Evolutionary conservation across 2,797 vertebrate species (phyloP).

Genomic region (Dendrocincla tyrannina): DNA sequence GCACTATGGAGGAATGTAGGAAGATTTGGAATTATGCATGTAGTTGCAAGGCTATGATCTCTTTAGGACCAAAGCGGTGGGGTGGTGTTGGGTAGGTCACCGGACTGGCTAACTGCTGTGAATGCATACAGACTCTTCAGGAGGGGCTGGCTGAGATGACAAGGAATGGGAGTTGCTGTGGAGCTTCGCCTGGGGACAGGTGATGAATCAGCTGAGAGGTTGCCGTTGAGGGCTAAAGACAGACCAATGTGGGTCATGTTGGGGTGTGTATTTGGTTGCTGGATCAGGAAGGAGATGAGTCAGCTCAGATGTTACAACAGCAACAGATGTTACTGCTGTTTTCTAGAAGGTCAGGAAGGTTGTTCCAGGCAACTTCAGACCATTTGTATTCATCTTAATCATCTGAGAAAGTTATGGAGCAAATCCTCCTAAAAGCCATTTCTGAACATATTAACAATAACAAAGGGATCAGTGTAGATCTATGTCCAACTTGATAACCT

Average conservation of each 20-base stretch:
- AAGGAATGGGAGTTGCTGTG: background rate
- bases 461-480: background rate
- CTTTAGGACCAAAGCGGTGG: background rate
- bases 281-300: background rate
- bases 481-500: background rate
- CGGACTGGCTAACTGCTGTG: background rate
- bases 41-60: background rate
- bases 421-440: background rate
- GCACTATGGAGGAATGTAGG: background rate
- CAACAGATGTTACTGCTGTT: background rate
- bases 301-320: too few species aligned
- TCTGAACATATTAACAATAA: background rate
- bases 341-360: background rate
- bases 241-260: background rate
- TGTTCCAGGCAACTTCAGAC: background rate
- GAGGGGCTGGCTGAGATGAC: background rate
- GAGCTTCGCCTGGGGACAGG: background rate
- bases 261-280: background rate
- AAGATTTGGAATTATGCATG: background rate
- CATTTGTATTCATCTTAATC: background rate
- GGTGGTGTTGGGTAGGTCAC: background rate
- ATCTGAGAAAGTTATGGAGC: background rate
- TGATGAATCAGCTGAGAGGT: background rate
- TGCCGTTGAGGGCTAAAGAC: background rate
- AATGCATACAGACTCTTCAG: background rate